phyloP scores from a whole-genome alignment of 2,113 vertebrate species.

The Laticauda laticaudata region DNA sequence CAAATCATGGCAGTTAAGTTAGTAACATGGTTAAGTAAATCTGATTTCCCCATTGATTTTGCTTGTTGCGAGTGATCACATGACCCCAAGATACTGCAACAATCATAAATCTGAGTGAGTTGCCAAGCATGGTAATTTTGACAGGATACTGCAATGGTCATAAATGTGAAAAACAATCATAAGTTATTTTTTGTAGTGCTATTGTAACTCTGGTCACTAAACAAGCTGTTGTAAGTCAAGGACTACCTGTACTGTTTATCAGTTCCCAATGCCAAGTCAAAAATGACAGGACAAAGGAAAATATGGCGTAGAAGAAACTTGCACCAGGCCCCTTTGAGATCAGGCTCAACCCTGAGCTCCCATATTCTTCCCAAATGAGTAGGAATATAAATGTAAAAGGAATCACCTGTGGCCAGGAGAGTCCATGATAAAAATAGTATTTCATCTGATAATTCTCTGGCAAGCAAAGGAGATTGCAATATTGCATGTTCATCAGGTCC shows the following conservation, averaged over 20 bases:
- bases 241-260: not conserved
- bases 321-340: not conserved
- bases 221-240: not conserved
- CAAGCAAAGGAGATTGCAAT: conserved; percentile 32
- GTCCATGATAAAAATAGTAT: conserved; percentile 34
- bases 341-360: not conserved
- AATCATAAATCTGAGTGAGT: not conserved
- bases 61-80: not conserved
- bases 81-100: not conserved
- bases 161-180: not conserved
- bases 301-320: too few relatives aligned
- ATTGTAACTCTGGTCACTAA: not conserved
- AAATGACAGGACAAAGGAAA: too few relatives aligned
- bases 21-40: not conserved
- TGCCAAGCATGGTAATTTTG: not conserved
- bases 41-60: not conserved
- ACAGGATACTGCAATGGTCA: not conserved
- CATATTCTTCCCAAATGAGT: not conserved
- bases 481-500: conserved; percentile 33
- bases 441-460: conserved; percentile 35
- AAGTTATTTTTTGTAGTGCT: not conserved
- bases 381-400: not conserved
- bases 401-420: conserved; percentile 33
- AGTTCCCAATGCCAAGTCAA: not conserved
- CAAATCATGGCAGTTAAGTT: too few relatives aligned